Evolutionary conservation across 2,888 invertebrate species (phyloP).

Genomic region (Drosophila kanekoi): DNA sequence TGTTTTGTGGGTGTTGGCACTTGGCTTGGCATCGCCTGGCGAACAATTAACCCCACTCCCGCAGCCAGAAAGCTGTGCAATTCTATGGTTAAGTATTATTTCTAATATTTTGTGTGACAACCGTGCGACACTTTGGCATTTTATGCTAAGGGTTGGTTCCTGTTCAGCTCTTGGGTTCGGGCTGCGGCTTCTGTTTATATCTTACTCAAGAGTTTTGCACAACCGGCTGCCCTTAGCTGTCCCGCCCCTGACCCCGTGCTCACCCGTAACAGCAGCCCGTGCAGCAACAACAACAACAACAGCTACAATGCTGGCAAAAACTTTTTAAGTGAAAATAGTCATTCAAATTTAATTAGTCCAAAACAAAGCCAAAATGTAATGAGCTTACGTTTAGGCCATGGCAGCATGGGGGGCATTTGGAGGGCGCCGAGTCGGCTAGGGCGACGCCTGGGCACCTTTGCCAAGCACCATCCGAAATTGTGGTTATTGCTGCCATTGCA

Average conservation of each 20-base stretch:
- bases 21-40: conserved; percentile 18
- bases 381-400: conserved; percentile 73
- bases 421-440: conserved; percentile 10
- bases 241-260: neutral
- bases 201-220: conserved; percentile 73
- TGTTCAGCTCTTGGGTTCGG: conserved; percentile 18
- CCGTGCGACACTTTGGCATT: conserved; percentile 81
- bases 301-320: conserved; percentile 60
- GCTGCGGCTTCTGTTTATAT: conserved; percentile 65
- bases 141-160: conserved; percentile 26
- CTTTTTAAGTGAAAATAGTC: conserved; percentile 82
- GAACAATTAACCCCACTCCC: conserved; percentile 63
- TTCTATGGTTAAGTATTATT: conserved; percentile 82
- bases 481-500: conserved; percentile 67
- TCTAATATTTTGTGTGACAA: conserved; percentile 82
- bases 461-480: conserved; percentile 68
- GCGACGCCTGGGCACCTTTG: conserved; percentile 58
- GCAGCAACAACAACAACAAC: conserved; percentile 28
- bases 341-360: conserved; percentile 81
- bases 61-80: conserved; percentile 69
- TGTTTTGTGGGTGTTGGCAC: conserved; percentile 1
- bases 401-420: neutral
- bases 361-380: conserved; percentile 81
- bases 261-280: conserved; percentile 6
- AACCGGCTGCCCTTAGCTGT: conserved; percentile 29